Percentiles rank a stretch among this genome's conserved stretches.
phyloP scores from a whole-genome alignment of 2,797 vertebrate genomes.

The Gobio occitaniae region DNA sequence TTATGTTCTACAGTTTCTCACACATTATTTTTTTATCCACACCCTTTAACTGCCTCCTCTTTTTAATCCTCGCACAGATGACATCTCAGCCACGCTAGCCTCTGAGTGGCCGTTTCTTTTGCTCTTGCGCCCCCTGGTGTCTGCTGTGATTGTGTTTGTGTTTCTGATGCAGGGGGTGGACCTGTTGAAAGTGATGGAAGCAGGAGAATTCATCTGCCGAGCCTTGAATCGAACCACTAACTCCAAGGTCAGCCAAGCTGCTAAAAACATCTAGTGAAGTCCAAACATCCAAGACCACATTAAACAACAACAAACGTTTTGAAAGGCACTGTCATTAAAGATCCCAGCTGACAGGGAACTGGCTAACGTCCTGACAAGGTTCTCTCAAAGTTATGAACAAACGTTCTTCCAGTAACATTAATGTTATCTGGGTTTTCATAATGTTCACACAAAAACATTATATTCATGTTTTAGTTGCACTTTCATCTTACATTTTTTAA shows the following conservation, averaged over 20 bases:
- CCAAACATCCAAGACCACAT: not conserved
- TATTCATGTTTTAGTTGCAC: not conserved
- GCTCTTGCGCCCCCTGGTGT: slow-evolving; percentile 79
- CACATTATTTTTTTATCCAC: slow-evolving; percentile 51
- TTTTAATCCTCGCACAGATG: slow-evolving; percentile 30
- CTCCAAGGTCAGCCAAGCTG: slow-evolving; percentile 90
- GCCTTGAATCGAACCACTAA: slow-evolving; percentile 87
- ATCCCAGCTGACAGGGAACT: not conserved
- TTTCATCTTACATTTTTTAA: not conserved
- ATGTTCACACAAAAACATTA: not conserved
- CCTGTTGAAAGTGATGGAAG: slow-evolving; percentile 86
- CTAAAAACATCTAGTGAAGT: slow-evolving; percentile 60
- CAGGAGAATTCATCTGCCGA: slow-evolving; percentile 90
- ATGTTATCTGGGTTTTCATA: too few relatives aligned
- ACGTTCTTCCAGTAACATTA: not conserved
- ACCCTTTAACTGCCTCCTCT: slow-evolving; percentile 43
- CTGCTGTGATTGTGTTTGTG: slow-evolving; percentile 39
- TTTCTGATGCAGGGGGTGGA: slow-evolving; percentile 85
- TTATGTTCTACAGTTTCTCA: slow-evolving; percentile 60
- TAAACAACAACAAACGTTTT: not conserved
- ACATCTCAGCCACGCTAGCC: slow-evolving; percentile 23
- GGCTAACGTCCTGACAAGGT: not conserved
- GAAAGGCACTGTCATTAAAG: not conserved
- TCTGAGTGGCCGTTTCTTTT: slow-evolving; percentile 66
- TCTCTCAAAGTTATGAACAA: not conserved